Evolutionary conservation across 2,888 invertebrate genomes (phyloP), one percentile per base, ranked within the genome.

Genomic region (Periphyllus acericola): DNA sequence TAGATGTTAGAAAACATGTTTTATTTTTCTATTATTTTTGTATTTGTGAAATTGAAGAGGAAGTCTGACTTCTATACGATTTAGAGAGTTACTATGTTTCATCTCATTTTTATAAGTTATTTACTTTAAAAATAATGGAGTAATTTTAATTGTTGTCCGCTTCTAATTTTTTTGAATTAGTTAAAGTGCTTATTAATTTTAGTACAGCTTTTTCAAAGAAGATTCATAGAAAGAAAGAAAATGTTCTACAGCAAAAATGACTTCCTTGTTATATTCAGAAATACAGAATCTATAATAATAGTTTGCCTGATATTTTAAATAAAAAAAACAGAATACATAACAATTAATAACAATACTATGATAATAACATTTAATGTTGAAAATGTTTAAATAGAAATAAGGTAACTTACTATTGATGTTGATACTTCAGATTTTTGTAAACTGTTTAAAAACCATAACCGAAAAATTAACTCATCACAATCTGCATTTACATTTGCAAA

Each of bases 381-480:
- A 9, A 9, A 29, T 29, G 21, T 68, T 68, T 68, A n/a, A 68
- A 68, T 1, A 68, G 68, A 17, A n/a, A 60, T 32, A 52, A 86
- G 34, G 21, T 36, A 68, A 71, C 83, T 79, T 89, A 85, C 80
- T 34, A 83, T 78, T 88, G 80, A 80, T 80, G 19, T 34, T 72
- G 40, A 78, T 21, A 29, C 21, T 25, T 89, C 40, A 82, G 72
- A 82, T 68, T n/a, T 75, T 40, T 46, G 66, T 81, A 83, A 76
- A 74, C 85, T 71, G 1, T 34, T 88, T 74, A 87, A 89, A 76
- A 89, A 68, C 81, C 76, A 86, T 40, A 82, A 40, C n/a, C 89
- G 83, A 89, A 89, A 88, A 76, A 55, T 88, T 91, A 91, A 83
- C 91, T 91, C 2, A 90, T 89, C 4, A 91, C 46, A 29, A 91